phyloP scores from a whole-genome alignment of 2,888 invertebrate species.

The Diadegma fenestrale region DNA sequence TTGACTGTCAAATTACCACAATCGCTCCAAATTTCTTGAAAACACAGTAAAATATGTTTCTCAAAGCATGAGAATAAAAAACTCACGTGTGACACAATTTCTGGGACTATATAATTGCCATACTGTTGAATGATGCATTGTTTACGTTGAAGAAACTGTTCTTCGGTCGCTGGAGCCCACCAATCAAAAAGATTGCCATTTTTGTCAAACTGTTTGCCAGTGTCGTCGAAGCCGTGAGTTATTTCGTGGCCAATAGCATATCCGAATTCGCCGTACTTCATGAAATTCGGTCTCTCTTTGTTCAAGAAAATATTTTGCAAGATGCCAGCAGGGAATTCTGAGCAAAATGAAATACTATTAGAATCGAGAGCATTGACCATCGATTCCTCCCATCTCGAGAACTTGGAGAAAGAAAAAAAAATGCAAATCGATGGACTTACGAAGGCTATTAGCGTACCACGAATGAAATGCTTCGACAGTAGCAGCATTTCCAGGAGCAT shows the following conservation, averaged over 20 bases:
- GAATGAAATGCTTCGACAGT: constrained; percentile 87
- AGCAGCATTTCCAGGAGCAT: constrained; percentile 85
- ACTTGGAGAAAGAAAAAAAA: background rate
- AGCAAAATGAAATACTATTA: constrained; percentile 1
- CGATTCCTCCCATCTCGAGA: background rate
- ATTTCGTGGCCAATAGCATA: constrained; percentile 97
- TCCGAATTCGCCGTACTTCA: constrained; percentile 90
- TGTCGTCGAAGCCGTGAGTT: constrained; percentile 95
- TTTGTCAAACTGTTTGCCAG: constrained; percentile 96
- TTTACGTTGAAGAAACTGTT: constrained; percentile 93
- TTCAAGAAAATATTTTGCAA: constrained; percentile 96
- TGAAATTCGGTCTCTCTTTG: constrained; percentile 94
- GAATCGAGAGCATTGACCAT: background rate
- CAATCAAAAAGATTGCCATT: constrained; percentile 96
- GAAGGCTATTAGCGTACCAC: constrained; percentile 86
- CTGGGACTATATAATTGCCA: constrained; percentile 93
- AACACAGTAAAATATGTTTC: too few relatives aligned
- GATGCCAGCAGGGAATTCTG: constrained; percentile 93
- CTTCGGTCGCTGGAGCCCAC: constrained; percentile 95
- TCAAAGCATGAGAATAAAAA: constrained; percentile 31
- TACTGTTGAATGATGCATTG: constrained; percentile 97
- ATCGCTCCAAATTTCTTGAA: too few relatives aligned
- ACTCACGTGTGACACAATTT: constrained; percentile 90
- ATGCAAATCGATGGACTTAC: background rate
- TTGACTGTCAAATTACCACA: constrained; percentile 89